These are phyloP conservation scores for Nycteola revayana DNA, from an alignment of 2,888 invertebrate genomes.

Conservation along the genomic window DNA sequence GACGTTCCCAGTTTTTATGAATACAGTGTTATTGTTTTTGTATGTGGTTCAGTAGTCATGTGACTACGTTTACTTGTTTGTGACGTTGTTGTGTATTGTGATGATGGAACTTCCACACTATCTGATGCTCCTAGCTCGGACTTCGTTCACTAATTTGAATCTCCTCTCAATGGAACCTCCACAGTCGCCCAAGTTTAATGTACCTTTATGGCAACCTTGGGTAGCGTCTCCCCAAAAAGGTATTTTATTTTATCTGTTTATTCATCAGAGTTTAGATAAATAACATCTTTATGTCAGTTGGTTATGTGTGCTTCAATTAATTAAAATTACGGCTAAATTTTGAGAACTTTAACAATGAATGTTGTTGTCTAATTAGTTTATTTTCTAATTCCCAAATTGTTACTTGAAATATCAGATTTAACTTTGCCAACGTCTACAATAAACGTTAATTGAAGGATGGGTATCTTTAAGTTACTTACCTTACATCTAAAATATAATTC, in stretches of 20 bases:
- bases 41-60: constrained; percentile 36
- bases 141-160: constrained; percentile 58
- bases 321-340: too few relatives aligned
- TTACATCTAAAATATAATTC: constrained; percentile 14
- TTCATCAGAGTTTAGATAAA: too few relatives aligned
- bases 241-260: constrained; percentile 30
- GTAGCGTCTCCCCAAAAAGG: constrained; percentile 67
- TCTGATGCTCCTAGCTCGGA: constrained; percentile 67
- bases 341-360: too few relatives aligned
- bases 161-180: constrained; percentile 73
- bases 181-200: constrained; percentile 75
- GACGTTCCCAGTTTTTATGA: constrained; percentile 14
- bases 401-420: constrained; percentile 18
- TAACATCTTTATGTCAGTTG: too few relatives aligned
- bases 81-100: constrained; percentile 44
- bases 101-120: constrained; percentile 78
- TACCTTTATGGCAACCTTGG: constrained; percentile 79
- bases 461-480: constrained; percentile 10
- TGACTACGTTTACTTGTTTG: constrained; percentile 28
- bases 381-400: too few relatives aligned
- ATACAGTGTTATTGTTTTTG: constrained; percentile 14
- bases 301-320: too few relatives aligned
- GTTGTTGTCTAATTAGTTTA: too few relatives aligned
- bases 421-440: constrained; percentile 15
- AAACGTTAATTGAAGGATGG: constrained; percentile 18